Conservation (phyloP, 2,797 vertebrate genomes). For the Fistularia tabacaria region DNA sequence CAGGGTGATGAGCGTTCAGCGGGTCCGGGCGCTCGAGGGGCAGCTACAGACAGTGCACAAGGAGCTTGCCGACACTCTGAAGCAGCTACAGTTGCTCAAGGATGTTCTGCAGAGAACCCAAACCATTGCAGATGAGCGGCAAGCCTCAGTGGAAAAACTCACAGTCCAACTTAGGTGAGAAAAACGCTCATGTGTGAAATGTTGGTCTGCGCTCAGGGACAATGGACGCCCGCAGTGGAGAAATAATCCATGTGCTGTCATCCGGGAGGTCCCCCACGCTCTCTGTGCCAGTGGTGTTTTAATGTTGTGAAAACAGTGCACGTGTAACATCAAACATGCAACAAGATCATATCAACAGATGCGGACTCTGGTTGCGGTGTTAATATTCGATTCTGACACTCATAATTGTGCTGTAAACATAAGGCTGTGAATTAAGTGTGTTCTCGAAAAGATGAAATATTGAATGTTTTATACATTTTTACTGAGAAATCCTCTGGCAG, state of each 20-base stretch:
- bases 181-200: constrained; percentile 15
- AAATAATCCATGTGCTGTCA: background rate
- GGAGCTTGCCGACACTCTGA: constrained; percentile 74
- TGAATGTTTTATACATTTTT: constrained; percentile 8
- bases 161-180: constrained; percentile 84
- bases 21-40: constrained; percentile 72
- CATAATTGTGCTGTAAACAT: too few relatives aligned
- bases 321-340: too few relatives aligned
- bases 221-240: too few relatives aligned
- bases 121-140: constrained; percentile 77
- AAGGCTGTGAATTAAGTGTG: too few relatives aligned
- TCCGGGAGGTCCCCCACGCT: background rate
- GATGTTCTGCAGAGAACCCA: constrained; percentile 82
- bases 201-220: constrained; percentile 2
- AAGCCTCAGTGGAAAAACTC: constrained; percentile 75
- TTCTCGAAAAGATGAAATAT: too few relatives aligned
- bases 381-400: background rate
- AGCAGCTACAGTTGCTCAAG: constrained; percentile 77
- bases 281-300: constrained; percentile 2
- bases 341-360: background rate
- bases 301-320: too few relatives aligned
- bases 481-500: background rate
- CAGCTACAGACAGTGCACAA: constrained; percentile 73
- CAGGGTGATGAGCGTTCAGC: constrained; percentile 68
- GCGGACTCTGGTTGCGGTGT: too few relatives aligned